Conservation (phyloP, 2,888 invertebrate genomes). For the Sericinus montela region DNA sequence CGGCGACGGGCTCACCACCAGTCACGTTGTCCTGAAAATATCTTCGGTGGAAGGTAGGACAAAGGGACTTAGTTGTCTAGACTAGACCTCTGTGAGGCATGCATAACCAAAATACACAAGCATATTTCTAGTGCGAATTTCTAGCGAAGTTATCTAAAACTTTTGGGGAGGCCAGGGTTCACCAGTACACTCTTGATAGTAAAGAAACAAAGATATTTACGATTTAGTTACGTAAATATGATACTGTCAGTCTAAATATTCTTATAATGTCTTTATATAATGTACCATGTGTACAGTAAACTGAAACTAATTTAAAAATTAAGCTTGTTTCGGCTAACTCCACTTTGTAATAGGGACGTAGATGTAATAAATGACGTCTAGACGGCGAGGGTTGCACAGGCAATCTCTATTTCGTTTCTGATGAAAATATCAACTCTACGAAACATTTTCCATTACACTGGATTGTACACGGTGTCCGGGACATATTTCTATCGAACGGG, state of each 20-base stretch:
- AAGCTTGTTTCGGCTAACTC: constrained; percentile 1
- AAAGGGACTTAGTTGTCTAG: too few relatives aligned
- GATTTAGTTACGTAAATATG: too few relatives aligned
- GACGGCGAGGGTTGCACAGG: neutral
- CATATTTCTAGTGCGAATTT: constrained; percentile 36
- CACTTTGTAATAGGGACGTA: constrained; percentile 8
- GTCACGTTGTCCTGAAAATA: too few relatives aligned
- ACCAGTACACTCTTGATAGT: too few relatives aligned
- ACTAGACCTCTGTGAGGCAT: neutral
- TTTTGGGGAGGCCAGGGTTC: too few relatives aligned
- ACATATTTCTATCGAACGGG: neutral
- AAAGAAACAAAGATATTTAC: too few relatives aligned
- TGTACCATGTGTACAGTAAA: constrained; percentile 5
- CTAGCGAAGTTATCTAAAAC: constrained; percentile 35
- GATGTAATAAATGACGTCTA: constrained; percentile 15
- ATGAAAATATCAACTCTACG: neutral
- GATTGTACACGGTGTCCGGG: neutral
- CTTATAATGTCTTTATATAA: too few relatives aligned
- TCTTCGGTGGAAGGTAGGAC: too few relatives aligned
- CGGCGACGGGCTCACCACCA: too few relatives aligned
- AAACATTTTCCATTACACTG: constrained; percentile 9
- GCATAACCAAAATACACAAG: constrained; percentile 21
- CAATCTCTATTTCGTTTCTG: neutral
- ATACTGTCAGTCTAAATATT: too few relatives aligned
- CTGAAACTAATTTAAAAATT: constrained; percentile 5